Evolutionary conservation across 2,113 vertebrate species (phyloP).

Genomic region (Smithornis capensis): DNA sequence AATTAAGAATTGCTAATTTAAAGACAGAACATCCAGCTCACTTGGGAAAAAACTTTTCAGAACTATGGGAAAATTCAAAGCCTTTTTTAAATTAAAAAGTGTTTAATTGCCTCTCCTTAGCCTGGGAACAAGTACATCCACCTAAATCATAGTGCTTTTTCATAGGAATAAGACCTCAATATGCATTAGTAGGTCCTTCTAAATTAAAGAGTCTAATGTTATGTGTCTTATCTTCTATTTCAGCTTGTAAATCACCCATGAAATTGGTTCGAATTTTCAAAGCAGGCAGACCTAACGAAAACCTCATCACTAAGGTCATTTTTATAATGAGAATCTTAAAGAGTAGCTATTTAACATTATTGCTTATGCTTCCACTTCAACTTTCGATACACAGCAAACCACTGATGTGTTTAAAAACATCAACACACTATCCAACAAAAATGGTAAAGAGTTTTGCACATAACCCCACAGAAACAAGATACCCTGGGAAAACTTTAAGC

Average conservation of each 20-base stretch:
- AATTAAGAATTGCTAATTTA: not conserved
- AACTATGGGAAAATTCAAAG: not conserved
- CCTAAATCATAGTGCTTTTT: not conserved
- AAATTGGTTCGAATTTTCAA: not conserved
- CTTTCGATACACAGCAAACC: not conserved
- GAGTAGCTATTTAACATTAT: not conserved
- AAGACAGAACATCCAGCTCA: not conserved
- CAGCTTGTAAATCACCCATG: not conserved
- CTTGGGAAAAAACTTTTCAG: not conserved
- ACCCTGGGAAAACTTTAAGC: not conserved
- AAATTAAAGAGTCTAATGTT: not conserved
- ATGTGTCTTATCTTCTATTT: not conserved
- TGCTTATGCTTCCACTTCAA: not conserved
- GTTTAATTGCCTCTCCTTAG: not conserved
- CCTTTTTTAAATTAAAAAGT: not conserved
- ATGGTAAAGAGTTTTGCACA: not conserved
- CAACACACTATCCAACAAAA: not conserved
- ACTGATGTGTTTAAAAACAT: not conserved
- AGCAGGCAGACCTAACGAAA: not conserved
- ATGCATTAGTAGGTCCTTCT: not conserved
- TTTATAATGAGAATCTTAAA: not conserved
- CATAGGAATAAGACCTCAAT: accelerated
- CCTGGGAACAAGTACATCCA: not conserved
- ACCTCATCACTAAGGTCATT: not conserved
- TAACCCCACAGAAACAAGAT: not conserved